Base-by-base conservation (phyloP, 2,113 vertebrate genomes). In the Trachemys scripta region DNA sequence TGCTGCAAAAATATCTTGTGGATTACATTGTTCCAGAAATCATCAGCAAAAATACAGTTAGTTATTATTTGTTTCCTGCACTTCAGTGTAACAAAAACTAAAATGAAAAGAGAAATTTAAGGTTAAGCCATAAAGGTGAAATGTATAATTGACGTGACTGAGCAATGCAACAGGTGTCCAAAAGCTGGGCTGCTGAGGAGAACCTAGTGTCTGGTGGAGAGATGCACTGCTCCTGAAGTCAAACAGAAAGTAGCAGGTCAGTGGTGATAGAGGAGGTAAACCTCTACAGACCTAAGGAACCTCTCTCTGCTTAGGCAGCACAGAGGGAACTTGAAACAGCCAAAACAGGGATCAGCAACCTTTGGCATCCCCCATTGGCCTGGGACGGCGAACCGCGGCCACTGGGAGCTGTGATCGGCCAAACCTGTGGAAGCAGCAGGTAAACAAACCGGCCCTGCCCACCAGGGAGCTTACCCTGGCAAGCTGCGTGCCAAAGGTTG, bases 1-100 rank as follows among this genome's bases (percentile, higher is more conserved):
- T 14, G 17, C 69, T 47, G 1, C 0, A 8, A 20, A 81, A 6
- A 54, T 0, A 0, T 6, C 20, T 2, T 5, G 0, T 0, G 8
- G 84, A 24, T 51, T 57, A 5, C 7, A 12, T n/a, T 11, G 17
- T 35, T 45, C 56, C 85, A 95, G 89, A 62, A 81, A 10, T 42
- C 27, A 5, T 31, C 38, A 59, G 69, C 59, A 75, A 53, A 35
- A 47, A 83, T 59, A 14, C 29, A 47, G 24, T 4, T 0, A 0
- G 19, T 56, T 19, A 8, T 50, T 75, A 65, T 57, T 81, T 65
- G 53, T 89, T 19, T 62, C 65, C 45, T 69, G 45, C 3, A 38
- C 51, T 62, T 88, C 10, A 78, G 38, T 13, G 35, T 7, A n/a
- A 88, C 19, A 27, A 22, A 35, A 54, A 65, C 27, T 11, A 8